Conservation (phyloP, 2,113 vertebrate species). For the Diadophis punctatus region DNA sequence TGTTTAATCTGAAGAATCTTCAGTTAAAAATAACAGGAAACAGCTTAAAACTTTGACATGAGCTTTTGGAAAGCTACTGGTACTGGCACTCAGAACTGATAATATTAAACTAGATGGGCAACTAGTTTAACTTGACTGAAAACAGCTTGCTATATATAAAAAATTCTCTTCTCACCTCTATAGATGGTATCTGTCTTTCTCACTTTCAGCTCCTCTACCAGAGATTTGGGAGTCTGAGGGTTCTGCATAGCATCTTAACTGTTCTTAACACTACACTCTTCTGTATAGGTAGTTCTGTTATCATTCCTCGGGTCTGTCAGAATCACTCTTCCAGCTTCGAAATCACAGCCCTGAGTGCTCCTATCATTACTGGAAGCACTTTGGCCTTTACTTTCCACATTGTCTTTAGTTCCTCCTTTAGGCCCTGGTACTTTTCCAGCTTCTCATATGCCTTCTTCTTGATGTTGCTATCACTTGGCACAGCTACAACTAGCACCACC, state of each 20-base stretch:
- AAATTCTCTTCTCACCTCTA: not conserved
- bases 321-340: not conserved
- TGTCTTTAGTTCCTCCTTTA: not conserved
- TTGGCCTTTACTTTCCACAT: not conserved
- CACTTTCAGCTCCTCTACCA: not conserved
- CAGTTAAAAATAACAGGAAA: not conserved
- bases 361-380: not conserved
- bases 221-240: not conserved
- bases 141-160: not conserved
- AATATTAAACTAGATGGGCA: not conserved
- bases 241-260: not conserved
- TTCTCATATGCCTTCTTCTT: not conserved
- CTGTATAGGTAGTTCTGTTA: not conserved
- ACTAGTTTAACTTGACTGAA: not conserved
- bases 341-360: not conserved
- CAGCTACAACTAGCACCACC: not conserved
- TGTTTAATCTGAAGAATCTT: not conserved
- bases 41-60: not conserved
- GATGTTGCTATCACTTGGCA: not conserved
- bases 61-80: not conserved
- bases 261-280: not conserved
- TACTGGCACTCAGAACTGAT: not conserved
- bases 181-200: not conserved
- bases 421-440: not conserved
- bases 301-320: not conserved